Conservation (phyloP, 35 echinoderm and acorn worm species). For the Chiridota heheva region DNA sequence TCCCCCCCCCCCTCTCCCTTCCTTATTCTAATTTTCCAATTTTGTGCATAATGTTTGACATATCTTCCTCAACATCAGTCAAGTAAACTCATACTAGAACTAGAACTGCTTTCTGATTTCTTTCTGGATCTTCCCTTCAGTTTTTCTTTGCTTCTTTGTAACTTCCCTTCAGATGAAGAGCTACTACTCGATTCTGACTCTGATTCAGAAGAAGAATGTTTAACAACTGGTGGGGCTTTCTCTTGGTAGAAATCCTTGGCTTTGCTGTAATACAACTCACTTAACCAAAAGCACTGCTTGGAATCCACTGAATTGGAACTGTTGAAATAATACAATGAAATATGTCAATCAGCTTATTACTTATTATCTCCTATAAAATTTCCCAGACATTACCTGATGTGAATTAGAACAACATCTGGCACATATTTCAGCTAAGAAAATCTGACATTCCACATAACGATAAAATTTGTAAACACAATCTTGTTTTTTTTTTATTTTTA, state of each 20-base stretch:
- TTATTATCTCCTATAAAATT: no score
- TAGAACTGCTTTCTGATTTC: conserved; percentile 21
- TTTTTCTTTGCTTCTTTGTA: background rate
- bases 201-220: conserved; percentile 28
- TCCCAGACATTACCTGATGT: no score
- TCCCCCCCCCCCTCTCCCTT: no score
- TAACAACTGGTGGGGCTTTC: background rate
- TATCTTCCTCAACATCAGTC: no score
- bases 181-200: background rate
- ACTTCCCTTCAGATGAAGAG: conserved; percentile 17
- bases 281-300: conserved; percentile 90
- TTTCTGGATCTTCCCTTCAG: background rate
- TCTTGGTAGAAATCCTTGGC: conserved; percentile 52
- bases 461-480: no score
- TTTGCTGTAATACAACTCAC: conserved; percentile 79
- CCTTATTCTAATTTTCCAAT: no score
- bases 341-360: no score
- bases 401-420: no score
- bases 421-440: no score
- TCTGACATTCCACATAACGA: no score
- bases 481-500: no score
- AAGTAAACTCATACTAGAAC: conserved; percentile 37
- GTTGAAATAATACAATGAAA: background rate
- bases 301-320: conserved; percentile 80
- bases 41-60: no score